These are phyloP conservation scores for Augochlora pura DNA, from an alignment of 1,140 invertebrate species.

Conservation along the genomic window DNA sequence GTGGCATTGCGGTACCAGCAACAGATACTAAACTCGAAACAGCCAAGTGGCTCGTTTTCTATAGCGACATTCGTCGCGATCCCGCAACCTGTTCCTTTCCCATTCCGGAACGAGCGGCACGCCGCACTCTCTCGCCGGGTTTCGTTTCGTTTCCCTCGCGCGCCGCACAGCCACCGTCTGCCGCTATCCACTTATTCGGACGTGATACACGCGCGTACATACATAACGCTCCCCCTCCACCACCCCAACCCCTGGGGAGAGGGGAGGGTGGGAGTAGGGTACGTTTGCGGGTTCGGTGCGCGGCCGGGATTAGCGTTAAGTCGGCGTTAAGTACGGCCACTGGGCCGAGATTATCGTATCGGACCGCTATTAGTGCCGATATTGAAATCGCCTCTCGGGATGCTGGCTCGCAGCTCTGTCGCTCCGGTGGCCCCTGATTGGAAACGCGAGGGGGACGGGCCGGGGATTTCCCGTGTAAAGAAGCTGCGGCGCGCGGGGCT, in stretches of 20 bases:
- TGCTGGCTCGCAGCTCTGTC: conserved; percentile 26
- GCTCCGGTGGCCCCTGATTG: background rate
- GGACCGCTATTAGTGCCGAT: conserved; percentile 53
- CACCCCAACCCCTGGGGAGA: too few relatives aligned
- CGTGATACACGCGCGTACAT: conserved; percentile 32
- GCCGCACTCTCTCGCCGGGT: conserved; percentile 1
- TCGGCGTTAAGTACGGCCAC: conserved; percentile 65
- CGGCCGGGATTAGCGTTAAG: conserved; percentile 63
- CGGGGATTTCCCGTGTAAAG: background rate
- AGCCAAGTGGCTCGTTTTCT: conserved; percentile 69
- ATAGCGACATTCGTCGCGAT: conserved; percentile 64
- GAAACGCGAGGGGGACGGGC: background rate
- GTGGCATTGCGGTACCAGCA: conserved; percentile 43
- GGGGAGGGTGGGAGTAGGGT: too few relatives aligned
- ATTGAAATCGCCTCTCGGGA: conserved; percentile 55
- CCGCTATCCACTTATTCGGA: conserved; percentile 35
- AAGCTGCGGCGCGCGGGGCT: background rate
- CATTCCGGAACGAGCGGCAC: background rate
- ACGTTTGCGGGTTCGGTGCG: conserved; percentile 50
- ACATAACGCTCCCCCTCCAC: conserved; percentile 42
- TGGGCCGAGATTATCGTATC: conserved; percentile 66
- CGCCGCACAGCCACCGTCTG: conserved; percentile 7
- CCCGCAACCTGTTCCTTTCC: conserved; percentile 50
- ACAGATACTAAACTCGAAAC: conserved; percentile 74
- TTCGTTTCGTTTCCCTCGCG: conserved; percentile 27